Evolutionary conservation across 2,113 vertebrate species (phyloP).

Genomic region (Pollimyrus isidori): DNA sequence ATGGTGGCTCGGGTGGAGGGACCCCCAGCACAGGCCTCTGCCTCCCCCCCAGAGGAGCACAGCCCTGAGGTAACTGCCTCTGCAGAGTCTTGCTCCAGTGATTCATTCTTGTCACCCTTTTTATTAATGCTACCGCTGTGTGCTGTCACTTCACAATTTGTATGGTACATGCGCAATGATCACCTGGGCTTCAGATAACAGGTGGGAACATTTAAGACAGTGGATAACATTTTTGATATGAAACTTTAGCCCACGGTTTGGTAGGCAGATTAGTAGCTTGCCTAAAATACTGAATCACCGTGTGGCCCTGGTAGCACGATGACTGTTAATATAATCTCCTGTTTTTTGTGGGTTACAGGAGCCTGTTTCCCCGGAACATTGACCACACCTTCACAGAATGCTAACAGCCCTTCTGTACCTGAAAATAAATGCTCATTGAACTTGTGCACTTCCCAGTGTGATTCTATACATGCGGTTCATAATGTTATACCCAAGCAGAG

Average conservation of each 20-base stretch:
- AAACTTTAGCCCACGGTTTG: background rate
- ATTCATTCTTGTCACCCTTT: background rate
- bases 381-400: background rate
- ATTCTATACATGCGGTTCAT: background rate
- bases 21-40: background rate
- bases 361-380: background rate
- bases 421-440: background rate
- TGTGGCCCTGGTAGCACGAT: background rate
- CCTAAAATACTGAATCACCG: background rate
- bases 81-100: background rate
- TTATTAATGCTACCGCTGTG: too few species aligned
- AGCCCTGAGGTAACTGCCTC: background rate
- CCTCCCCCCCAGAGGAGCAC: background rate
- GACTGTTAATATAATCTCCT: background rate
- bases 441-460: background rate
- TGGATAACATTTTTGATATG: too few species aligned
- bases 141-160: too few species aligned
- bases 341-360: slow-evolving; percentile 7
- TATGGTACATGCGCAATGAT: background rate
- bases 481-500: background rate
- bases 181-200: background rate
- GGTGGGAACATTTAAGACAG: background rate
- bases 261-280: background rate
- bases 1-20: background rate
- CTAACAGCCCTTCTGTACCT: background rate